Base-by-base conservation (phyloP, 2,113 vertebrate genomes). In the Ceyx melanurus region DNA sequence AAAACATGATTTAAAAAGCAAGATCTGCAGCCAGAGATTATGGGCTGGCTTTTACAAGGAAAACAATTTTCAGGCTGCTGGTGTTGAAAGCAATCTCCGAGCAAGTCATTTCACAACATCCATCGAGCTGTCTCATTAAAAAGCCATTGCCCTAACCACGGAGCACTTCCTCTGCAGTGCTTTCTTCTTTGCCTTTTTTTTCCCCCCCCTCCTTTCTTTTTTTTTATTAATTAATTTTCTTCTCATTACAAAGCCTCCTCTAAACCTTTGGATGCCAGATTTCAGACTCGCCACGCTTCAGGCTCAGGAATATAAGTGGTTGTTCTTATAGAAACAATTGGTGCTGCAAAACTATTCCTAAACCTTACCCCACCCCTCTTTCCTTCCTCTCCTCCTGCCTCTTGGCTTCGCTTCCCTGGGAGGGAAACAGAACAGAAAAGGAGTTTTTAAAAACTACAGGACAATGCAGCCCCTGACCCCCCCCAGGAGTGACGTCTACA, bases 91-190 rank as follows among this genome's bases (percentile, higher is more conserved):
- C 91, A 95, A 95, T 95, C 79, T 92, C 81, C 0, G 3, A 86
- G 83, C 88, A 65, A 93, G 86, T 95, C 90, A 95, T 94, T 95
- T 96, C 92, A 78, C 85, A 90, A 95, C 90, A 96, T 91, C 94
- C 87, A 95, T 94, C 7, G 74, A 94, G 91, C 77, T 94, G 88
- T 75, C 94, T 94, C 88, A 94, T 95, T 95, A 96, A 93, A 96
- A 96, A 94, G 64, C 70, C 26, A 94, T 76, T 92, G 86, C 81
- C 71, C 61, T 94, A 90, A 85, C 88, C 80, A 50, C 17, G 37
- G 82, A 83, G 89, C 29, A 20, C 72, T 85, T 92, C 73, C 46
- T 57, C 64, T 45, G 22, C 60, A 66, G 58, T 53, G 33, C 11
- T 18, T 76, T 73, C 11, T 33, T 57, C 76, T 57, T 20, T 16